Percentiles rank a stretch among this genome's conserved stretches.
phyloP scores from a whole-genome alignment of 1,140 invertebrate genomes.

The Eueides isabella region DNA sequence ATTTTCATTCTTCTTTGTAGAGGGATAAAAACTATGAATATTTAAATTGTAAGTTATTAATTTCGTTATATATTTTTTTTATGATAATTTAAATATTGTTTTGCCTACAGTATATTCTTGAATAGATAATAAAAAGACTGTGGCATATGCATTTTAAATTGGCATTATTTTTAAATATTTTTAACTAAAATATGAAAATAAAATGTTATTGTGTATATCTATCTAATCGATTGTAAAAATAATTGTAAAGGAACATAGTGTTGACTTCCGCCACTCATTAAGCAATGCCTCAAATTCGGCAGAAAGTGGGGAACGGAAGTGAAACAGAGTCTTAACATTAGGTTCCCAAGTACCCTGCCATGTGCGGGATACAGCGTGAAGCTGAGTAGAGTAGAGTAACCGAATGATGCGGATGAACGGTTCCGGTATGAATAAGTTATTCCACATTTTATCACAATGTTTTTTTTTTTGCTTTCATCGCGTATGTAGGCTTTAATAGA shows the following conservation, averaged over 20 bases:
- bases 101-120: background rate
- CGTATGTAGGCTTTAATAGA: background rate
- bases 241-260: too few relatives aligned
- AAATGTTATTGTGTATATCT: background rate
- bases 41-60: slow-evolving; percentile 4
- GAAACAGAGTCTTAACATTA: too few relatives aligned
- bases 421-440: background rate
- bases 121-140: background rate
- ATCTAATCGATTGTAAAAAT: background rate
- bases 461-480: background rate
- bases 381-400: too few relatives aligned
- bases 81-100: background rate
- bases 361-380: too few relatives aligned
- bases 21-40: background rate
- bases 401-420: background rate
- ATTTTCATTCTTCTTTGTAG: slow-evolving; percentile 3
- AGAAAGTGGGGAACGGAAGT: too few relatives aligned
- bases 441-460: background rate
- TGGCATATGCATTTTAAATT: too few relatives aligned
- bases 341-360: too few relatives aligned
- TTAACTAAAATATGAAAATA: background rate
- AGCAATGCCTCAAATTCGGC: too few relatives aligned
- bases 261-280: too few relatives aligned
- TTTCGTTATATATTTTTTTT: background rate
- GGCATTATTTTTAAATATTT: background rate